Conservation (phyloP, 2,888 invertebrate genomes). For the Smittia sp. region DNA sequence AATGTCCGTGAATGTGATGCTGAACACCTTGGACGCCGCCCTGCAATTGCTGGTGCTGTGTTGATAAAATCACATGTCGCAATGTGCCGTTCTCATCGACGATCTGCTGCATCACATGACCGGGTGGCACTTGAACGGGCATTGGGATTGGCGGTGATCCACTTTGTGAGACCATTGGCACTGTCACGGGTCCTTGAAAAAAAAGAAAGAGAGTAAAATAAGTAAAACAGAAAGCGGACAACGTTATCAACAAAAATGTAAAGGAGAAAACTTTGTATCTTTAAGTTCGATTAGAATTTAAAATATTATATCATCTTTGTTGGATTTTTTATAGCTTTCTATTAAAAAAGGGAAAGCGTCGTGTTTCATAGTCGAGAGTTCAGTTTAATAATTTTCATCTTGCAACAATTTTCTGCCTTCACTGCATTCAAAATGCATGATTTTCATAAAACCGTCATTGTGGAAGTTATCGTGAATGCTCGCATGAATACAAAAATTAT, state of each 20-base stretch:
- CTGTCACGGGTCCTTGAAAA: conserved; percentile 75
- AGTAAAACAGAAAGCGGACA: not conserved
- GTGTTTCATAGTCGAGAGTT: too few species aligned
- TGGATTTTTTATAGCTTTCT: too few species aligned
- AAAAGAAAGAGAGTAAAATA: conserved; percentile 43
- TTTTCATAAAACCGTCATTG: not conserved
- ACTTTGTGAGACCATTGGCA: conserved; percentile 81
- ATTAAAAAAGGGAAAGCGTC: too few species aligned
- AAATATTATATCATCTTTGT: not conserved
- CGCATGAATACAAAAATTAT: not conserved
- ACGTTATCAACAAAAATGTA: not conserved
- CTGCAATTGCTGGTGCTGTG: conserved; percentile 59
- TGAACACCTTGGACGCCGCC: conserved; percentile 52
- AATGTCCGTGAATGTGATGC: conserved; percentile 62
- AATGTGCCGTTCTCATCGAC: conserved; percentile 86
- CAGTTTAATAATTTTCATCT: not conserved
- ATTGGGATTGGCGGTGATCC: conserved; percentile 75
- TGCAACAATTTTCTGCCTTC: not conserved
- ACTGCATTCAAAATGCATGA: not conserved
- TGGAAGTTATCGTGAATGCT: not conserved
- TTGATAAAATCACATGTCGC: conserved; percentile 85
- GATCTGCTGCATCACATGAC: conserved; percentile 87
- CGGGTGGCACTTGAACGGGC: conserved; percentile 89
- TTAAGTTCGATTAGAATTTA: not conserved
- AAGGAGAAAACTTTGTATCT: not conserved